phyloP scores from a whole-genome alignment of 1,140 invertebrate species.

The Atta cephalotes region DNA sequence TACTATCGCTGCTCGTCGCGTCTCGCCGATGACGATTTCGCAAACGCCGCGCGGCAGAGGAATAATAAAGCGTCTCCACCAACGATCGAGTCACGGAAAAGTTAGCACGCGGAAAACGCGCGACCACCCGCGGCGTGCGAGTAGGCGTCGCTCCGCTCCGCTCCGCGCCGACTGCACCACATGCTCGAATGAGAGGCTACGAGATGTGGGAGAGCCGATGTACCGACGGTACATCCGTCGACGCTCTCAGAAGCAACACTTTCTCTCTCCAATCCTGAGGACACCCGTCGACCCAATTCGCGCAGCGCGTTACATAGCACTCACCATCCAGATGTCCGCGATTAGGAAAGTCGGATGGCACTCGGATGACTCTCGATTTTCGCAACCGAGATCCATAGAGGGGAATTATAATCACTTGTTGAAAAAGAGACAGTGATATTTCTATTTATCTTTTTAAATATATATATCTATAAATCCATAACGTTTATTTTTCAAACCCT shows the following conservation, averaged over 20 bases:
- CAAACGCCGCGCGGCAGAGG: not conserved
- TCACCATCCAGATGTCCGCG: conserved; percentile 58
- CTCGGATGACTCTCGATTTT: conserved; percentile 14
- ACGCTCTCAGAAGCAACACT: conserved; percentile 75
- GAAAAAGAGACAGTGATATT: not conserved
- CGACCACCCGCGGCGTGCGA: conserved; percentile 72
- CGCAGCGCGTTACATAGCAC: conserved; percentile 52
- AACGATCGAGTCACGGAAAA: conserved; percentile 61
- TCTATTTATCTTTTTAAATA: not conserved
- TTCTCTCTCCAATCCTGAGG: conserved; percentile 81
- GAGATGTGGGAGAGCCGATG: conserved; percentile 78
- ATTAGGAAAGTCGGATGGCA: conserved; percentile 49
- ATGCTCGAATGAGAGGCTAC: conserved; percentile 21
- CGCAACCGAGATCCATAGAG: conserved; percentile 1
- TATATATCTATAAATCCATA: not conserved
- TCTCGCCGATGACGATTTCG: conserved; percentile 33
- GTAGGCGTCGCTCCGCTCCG: conserved; percentile 75
- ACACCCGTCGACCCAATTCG: conserved; percentile 81
- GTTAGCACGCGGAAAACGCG: conserved; percentile 65
- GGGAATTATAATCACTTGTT: not conserved
- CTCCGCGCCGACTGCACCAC: not conserved
- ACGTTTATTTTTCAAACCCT: not conserved
- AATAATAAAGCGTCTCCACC: conserved; percentile 36
- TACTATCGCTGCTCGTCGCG: not conserved
- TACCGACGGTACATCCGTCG: conserved; percentile 40